Conservation (phyloP, 2,113 vertebrate species). For the Litocranius walleri region DNA sequence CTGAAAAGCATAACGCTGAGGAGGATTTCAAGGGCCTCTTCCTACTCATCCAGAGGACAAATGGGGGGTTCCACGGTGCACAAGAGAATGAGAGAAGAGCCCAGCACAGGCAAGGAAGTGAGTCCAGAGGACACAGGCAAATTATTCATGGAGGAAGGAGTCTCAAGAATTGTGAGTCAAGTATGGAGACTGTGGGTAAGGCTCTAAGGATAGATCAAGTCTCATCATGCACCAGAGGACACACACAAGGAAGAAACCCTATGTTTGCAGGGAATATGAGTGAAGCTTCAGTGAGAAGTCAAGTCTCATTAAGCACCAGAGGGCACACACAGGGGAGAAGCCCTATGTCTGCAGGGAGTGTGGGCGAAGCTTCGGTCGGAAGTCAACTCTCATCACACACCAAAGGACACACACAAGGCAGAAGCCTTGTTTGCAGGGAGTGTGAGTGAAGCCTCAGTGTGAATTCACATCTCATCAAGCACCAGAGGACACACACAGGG, state of each 20-base stretch:
- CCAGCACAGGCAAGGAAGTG: background rate
- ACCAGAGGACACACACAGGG: background rate
- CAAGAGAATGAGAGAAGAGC: background rate
- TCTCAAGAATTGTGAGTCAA: background rate
- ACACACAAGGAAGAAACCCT: background rate
- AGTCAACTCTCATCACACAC: rapidly evolving
- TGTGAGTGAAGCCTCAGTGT: background rate
- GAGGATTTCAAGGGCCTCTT: background rate
- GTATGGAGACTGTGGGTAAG: background rate
- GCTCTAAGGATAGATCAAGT: background rate
- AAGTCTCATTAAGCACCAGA: background rate
- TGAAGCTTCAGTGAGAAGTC: background rate
- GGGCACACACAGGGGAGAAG: background rate
- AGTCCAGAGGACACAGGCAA: background rate
- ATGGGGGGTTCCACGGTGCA: background rate
- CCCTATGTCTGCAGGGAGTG: background rate
- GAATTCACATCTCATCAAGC: background rate
- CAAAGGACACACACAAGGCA: conserved; percentile 30
- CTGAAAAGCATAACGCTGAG: background rate
- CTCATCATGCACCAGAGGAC: background rate
- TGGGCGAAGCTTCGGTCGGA: background rate
- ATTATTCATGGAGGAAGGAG: background rate
- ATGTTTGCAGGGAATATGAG: background rate
- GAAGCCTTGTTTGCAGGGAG: too few species aligned
- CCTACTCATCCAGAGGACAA: background rate